Evolutionary conservation across 2,888 invertebrate genomes (phyloP), one percentile per base, ranked within the genome.

Genomic region (Tipula confusa): DNA sequence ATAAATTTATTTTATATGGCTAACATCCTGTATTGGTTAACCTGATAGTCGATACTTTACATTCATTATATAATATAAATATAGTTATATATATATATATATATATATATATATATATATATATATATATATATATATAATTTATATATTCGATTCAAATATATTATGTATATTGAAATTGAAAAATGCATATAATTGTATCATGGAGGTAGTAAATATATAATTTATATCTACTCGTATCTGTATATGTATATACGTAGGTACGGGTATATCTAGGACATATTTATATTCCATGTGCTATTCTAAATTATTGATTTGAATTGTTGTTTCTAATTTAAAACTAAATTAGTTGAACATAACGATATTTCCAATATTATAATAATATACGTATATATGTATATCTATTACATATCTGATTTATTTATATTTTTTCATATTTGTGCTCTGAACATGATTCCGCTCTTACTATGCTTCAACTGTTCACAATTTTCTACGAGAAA

Each of bases 1-100:
- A 24, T n/a, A 64, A n/a, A n/a, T n/a, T n/a, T n/a, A 64, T 2
- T 24, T 64, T 43, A 15, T 43, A 43, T 15, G 15, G 43, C n/a
- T 43, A 43, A 43, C 43, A 43, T 64, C 64, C 64, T 64, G 24
- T 64, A 64, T 64, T 64, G 64, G 64, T 64, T 64, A 64, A 64
- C 64, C 64, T 24, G 64, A 64, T 64, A 64, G 64, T 18, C 11
- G 24, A 64, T 24, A n/a, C n/a, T n/a, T n/a, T n/a, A n/a, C n/a
- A n/a, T n/a, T n/a, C n/a, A 64, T 64, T 13, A 38, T 38, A 7
- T 31, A 31, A 31, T 31, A n/a, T n/a, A n/a, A n/a, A n/a, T n/a
- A n/a, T n/a, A n/a, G n/a, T n/a, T n/a, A n/a, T n/a, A n/a, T n/a
- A n/a, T n/a, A n/a, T n/a, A n/a, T n/a, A n/a, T n/a, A n/a, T n/a